Base-by-base conservation (phyloP, 2,113 vertebrate species). In the Syngnathoides biaculeatus region DNA sequence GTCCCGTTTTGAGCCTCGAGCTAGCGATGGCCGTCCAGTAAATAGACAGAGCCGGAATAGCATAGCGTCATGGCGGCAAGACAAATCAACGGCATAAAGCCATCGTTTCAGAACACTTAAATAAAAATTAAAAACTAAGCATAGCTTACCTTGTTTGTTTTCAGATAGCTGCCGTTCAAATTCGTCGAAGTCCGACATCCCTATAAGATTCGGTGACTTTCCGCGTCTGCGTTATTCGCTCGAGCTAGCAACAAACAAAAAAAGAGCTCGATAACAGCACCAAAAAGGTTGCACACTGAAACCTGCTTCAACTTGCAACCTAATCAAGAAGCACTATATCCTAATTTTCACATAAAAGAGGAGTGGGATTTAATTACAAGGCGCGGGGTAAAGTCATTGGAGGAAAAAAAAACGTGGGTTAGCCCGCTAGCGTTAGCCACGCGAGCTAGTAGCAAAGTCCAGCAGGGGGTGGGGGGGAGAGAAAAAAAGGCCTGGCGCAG, bases 171-270 rank as follows among this genome's bases (percentile, higher is more conserved):
- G 93, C 78, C 94, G 91, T 86, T 96, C 94, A 68, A 95, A 95
- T 88, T 95, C 93, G 87, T 95, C 94, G 89, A 94, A 96, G 86
- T 96, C 94, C 74, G 94, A 96, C 94, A 95, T 95, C 64, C 82
- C 76, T 67, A 70, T 65, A 64, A 7, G 42, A 53, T 45, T 69
- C 50, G 68, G 65, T 76, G 75, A 61, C 75, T 88, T 69, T 73
- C 67, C 26, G 63, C 60, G 75, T 74, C 65, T 84, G 86, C 81
- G 84, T 81, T 80, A 80, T 74, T 88, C 78, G 64, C 75, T 72
- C 14, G 40, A 79, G 86, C 85, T 87, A 91, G 86, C 89, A 71
- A 79, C 73, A 74, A 83, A 82, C 80, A 79, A 80, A 72, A 52
- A 81, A 67, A 60, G 75, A 81, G 79, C 80, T 17, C 39, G 15